These are phyloP conservation scores for Ailuropoda melanoleuca DNA, from an alignment of 2,113 vertebrate species.

Conservation along the genomic window DNA sequence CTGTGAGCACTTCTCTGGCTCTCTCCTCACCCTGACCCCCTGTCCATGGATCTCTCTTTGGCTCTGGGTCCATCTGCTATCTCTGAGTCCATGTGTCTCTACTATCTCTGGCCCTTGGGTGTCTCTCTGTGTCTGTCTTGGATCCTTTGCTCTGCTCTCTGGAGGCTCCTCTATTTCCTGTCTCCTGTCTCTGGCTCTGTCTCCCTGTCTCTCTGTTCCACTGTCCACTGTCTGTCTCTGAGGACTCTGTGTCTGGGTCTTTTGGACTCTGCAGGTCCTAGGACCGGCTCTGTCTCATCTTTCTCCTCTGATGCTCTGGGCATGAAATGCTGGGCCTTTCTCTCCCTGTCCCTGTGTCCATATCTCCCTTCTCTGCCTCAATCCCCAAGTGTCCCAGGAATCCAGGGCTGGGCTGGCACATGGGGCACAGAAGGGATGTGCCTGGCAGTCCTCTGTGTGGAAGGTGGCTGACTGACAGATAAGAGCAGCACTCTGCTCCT, in stretches of 20 bases:
- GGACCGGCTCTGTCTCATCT: no score
- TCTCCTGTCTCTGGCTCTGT: no score
- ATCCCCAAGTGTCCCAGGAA: no score
- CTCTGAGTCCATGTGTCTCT: neutral
- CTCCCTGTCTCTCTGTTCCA: no score
- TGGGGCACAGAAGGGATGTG: no score
- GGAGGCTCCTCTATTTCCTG: neutral
- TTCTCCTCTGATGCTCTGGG: no score
- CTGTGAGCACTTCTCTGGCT: neutral
- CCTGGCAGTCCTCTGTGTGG: slow-evolving; percentile 82
- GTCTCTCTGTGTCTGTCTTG: neutral
- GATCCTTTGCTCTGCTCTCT: neutral
- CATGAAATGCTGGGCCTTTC: no score
- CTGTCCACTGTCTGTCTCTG: no score
- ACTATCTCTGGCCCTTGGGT: neutral
- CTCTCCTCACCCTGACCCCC: neutral
- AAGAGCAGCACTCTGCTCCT: slow-evolving; percentile 92
- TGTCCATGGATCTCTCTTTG: neutral
- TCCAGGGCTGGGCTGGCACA: no score
- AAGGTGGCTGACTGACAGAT: slow-evolving; percentile 81
- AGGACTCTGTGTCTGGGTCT: no score
- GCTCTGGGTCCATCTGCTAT: neutral
- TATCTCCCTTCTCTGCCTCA: neutral
- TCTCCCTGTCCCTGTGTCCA: neutral
- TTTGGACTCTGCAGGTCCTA: no score